Evolutionary conservation across 2,888 invertebrate species (phyloP), one percentile per base, ranked within the genome.

Genomic region (Polietes domitor): DNA sequence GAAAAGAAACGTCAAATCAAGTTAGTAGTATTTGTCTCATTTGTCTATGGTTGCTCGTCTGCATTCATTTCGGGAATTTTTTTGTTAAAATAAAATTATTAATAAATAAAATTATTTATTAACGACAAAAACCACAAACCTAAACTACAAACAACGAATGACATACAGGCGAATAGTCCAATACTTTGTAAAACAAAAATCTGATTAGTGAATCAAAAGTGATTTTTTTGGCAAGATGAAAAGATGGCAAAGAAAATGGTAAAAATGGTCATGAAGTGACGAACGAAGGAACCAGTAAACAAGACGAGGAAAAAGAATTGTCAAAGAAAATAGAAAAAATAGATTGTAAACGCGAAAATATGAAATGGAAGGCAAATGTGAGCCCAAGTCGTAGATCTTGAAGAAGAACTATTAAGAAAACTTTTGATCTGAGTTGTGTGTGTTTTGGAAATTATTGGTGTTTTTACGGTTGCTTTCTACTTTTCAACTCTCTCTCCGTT

Each of bases 31-130:
- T n/a, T n/a, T n/a, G n/a, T n/a, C n/a, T n/a, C n/a, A n/a, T n/a
- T n/a, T n/a, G n/a, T n/a, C n/a, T n/a, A n/a, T n/a, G n/a, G n/a
- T n/a, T n/a, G n/a, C n/a, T n/a, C n/a, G n/a, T n/a, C n/a, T n/a
- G n/a, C n/a, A n/a, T 88, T 88, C 87, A 85, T 88, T 89, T 87
- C 86, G 85, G 86, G 85, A 87, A 85, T 86, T 86, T 87, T 75
- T 87, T 85, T 83, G 80, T 86, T 86, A 75, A 78, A 87, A 77
- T 80, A 50, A 80, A 85, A 75, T 65, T 53, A 68, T 41, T 41
- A n/a, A 76, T 76, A 86, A 73, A 79, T 71, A 55, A 55, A 32
- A 21, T 55, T 41, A 53, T 65, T 47, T 50, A 71, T 70, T 37
- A 10, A 65, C 43, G 41, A 50, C 7, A 15, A 58, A 80, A 80